A percentile compares a stretch with the other conserved stretches of the same genome.
Conservation (phyloP, 30 jellyfish, hydroid and myxozoan genomes). For the Turritopsis dohrnii region DNA sequence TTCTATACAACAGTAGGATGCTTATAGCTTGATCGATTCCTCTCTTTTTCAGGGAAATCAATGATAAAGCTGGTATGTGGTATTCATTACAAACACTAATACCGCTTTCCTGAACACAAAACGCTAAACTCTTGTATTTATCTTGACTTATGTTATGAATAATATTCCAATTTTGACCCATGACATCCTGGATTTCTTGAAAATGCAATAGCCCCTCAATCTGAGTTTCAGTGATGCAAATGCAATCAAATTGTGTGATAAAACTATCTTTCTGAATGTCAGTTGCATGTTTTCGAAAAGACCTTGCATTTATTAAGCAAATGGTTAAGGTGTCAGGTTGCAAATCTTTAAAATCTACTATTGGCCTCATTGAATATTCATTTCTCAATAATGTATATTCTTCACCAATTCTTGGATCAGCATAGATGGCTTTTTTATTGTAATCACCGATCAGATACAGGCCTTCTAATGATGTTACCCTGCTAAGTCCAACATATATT, state of each 20-base stretch:
- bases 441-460: not conserved
- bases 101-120: too few relatives aligned
- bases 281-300: not conserved
- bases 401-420: not conserved
- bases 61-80: too few relatives aligned
- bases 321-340: not conserved
- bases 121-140: too few relatives aligned
- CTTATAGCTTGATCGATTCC: too few relatives aligned
- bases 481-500: not conserved
- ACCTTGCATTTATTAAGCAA: not conserved
- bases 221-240: not conserved
- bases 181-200: too few relatives aligned
- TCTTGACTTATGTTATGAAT: too few relatives aligned
- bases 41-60: too few relatives aligned
- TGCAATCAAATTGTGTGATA: not conserved
- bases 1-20: too few relatives aligned
- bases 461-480: not conserved
- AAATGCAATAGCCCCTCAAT: too few relatives aligned
- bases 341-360: not conserved
- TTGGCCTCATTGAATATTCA: not conserved
- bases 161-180: too few relatives aligned
- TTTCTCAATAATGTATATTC: not conserved
- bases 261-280: not conserved
- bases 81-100: too few relatives aligned
- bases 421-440: not conserved